These are phyloP conservation scores for Falco naumanni DNA, from an alignment of 2,797 vertebrate species.

Conservation along the genomic window DNA sequence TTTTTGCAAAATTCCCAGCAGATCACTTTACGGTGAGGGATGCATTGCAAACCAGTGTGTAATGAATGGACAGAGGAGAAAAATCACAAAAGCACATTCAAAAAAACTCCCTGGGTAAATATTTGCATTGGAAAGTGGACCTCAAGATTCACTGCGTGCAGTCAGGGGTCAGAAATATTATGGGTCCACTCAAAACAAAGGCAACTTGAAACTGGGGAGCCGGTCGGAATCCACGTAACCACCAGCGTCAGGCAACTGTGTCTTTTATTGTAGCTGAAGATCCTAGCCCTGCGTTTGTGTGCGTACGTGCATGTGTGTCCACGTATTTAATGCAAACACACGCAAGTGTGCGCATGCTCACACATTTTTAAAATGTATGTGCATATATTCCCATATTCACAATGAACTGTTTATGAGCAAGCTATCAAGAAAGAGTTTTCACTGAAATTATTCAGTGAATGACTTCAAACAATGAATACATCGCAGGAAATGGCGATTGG, in stretches of 20 bases:
- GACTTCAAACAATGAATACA: slow-evolving; percentile 70
- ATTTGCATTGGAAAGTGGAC: slow-evolving; percentile 17
- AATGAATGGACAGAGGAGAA: background rate
- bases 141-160: background rate
- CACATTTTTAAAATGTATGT: background rate
- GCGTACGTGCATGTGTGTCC: background rate
- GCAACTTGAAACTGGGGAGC: background rate
- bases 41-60: background rate
- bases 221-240: background rate
- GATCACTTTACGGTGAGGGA: background rate
- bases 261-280: background rate
- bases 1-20: slow-evolving; percentile 3
- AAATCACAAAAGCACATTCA: background rate
- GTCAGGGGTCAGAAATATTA: background rate
- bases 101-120: slow-evolving; percentile 13
- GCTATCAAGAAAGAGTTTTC: slow-evolving; percentile 65
- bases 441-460: slow-evolving; percentile 72
- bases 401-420: slow-evolving; percentile 55
- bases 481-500: slow-evolving; percentile 64
- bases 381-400: slow-evolving; percentile 39
- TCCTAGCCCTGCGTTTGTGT: background rate
- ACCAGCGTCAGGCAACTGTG: background rate
- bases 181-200: background rate
- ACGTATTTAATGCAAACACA: background rate
- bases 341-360: accelerated